phyloP scores from a whole-genome alignment of 2,113 vertebrate genomes.

The Rousettus leschenaultii region DNA sequence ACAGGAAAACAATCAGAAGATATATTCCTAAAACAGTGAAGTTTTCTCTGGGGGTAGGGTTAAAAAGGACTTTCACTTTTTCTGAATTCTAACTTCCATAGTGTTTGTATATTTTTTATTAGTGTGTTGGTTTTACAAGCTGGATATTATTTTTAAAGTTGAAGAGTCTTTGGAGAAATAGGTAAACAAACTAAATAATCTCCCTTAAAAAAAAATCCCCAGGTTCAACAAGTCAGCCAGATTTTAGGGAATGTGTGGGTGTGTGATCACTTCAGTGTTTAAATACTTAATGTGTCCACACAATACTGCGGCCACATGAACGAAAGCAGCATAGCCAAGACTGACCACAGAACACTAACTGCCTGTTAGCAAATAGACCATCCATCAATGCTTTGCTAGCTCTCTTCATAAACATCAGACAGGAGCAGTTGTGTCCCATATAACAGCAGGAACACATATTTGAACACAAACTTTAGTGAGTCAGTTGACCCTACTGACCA shows the following conservation, averaged over 20 bases:
- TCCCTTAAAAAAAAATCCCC: not conserved
- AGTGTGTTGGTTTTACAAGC: conserved; percentile 39
- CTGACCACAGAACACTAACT: conserved; percentile 17
- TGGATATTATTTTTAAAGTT: conserved; percentile 29
- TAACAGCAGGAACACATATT: not conserved
- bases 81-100: conserved; percentile 29
- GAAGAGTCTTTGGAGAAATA: conserved; percentile 44
- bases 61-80: conserved; percentile 21
- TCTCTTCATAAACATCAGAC: not conserved
- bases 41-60: not conserved
- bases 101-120: conserved; percentile 13
- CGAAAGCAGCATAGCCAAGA: not conserved
- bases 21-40: not conserved
- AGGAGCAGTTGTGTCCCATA: not conserved
- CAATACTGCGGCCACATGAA: not conserved
- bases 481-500: not conserved
- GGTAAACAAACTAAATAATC: not conserved
- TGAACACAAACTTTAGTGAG: not conserved
- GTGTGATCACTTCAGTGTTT: conserved; percentile 32
- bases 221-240: not conserved
- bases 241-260: not conserved
- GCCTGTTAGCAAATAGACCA: not conserved
- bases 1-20: not conserved
- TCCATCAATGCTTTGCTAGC: not conserved
- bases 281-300: conserved; percentile 29